A percentile compares a stretch with the other conserved stretches of the same genome.
Conservation (phyloP, 2,113 vertebrate genomes). For the Ploceus nigricollis region DNA sequence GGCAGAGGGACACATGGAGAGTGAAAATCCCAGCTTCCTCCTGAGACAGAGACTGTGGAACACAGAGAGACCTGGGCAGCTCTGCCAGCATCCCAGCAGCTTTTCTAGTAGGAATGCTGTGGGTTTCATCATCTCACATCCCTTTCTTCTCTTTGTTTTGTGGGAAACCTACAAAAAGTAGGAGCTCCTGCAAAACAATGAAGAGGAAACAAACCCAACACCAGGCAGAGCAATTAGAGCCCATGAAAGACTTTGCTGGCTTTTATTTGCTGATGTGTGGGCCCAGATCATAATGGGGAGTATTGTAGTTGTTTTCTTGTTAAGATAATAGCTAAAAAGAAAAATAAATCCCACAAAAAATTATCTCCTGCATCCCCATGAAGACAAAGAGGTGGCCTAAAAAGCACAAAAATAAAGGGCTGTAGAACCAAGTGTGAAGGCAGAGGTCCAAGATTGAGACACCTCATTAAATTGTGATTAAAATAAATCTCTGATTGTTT, state of each 20-base stretch:
- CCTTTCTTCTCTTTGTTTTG: not conserved
- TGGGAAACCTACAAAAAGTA: not conserved
- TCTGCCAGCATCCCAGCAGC: not conserved
- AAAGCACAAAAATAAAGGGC: not conserved
- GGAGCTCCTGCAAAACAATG: not conserved
- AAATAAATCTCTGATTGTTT: not conserved
- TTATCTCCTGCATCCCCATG: not conserved
- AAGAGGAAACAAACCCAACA: not conserved
- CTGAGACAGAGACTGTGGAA: not conserved
- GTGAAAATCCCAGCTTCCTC: not conserved
- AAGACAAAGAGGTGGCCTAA: not conserved
- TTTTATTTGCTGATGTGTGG: not conserved
- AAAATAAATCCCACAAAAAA: not conserved
- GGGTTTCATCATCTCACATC: not conserved
- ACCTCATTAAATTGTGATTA: not conserved
- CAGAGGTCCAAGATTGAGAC: not conserved
- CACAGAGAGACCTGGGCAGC: not conserved
- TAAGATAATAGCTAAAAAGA: not conserved
- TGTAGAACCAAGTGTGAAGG: not conserved
- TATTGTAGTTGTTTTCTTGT: not conserved
- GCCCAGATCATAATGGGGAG: not conserved
- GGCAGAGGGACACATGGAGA: not conserved
- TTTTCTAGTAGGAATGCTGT: not conserved
- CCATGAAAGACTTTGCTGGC: not conserved
- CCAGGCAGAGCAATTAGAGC: not conserved